Base-by-base conservation (phyloP, 1,140 invertebrate species). In the Maniola jurtina region DNA sequence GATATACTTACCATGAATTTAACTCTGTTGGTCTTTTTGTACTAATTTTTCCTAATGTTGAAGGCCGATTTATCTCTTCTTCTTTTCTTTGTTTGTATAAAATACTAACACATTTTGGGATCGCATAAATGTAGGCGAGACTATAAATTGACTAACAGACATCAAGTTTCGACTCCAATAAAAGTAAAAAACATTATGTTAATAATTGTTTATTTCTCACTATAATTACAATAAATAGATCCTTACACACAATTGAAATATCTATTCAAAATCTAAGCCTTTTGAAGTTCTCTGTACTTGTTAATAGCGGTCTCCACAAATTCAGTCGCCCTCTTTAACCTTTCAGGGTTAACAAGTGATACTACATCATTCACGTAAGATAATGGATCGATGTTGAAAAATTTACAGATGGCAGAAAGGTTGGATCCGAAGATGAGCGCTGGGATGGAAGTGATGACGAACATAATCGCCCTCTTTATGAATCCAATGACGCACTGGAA, bases 271-370 rank as follows among this genome's bases (percentile, higher is more conserved):
- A 8, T 40, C 55, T 56, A 56, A 33, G 8, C 11, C 9, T 61
- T 33, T 61, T 61, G 59, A 35, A 61, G 25, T 33, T 8, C 13
- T 10, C 36, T 65, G 52, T 73, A 77, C 48, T 70, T 76, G 15
- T 65, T 64, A 15, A 78, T 66, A n/a, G 74, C 76, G 2, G 58
- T 71, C 67, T 73, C 59, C 0, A 80, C 65, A 42, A 77, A 72
- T 7, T 77, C 70, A 2, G 71, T 61, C 2, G 70, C 72, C 47
- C 59, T 65, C 8, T 71, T 67, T 7, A 80, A 50, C 55, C 75
- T 45, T 42, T 78, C 72, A 45, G 74, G 58, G 6, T 33, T 70
- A 62, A 15, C 56, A 6, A 64, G 47, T 14, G 62, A 64, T 4
- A 16, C 47, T 14, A 64, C 11, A 4, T 57, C 55, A 16, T 38